Evolutionary conservation across 1,140 invertebrate genomes (phyloP).

Genomic region (Temnothorax nylanderi): DNA sequence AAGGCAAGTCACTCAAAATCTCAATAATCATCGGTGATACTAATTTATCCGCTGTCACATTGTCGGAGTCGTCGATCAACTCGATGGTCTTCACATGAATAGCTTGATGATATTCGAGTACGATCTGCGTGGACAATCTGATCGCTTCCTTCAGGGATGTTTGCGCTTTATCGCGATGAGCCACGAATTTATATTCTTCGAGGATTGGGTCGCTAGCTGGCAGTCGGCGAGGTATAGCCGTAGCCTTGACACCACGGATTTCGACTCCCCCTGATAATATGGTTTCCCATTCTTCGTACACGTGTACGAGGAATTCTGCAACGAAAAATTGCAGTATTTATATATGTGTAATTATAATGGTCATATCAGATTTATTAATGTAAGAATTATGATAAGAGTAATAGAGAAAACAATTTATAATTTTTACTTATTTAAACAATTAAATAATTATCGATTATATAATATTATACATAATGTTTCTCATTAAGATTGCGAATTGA

Average conservation of each 20-base stretch:
- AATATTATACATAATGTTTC: too few species aligned
- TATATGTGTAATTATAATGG: not conserved
- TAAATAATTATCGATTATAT: too few species aligned
- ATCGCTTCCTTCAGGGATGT: slow-evolving; percentile 84
- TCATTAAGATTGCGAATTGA: too few species aligned
- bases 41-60: slow-evolving; percentile 81
- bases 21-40: slow-evolving; percentile 86
- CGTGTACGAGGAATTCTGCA: slow-evolving; percentile 84
- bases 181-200: slow-evolving; percentile 91
- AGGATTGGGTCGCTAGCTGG: slow-evolving; percentile 89
- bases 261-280: slow-evolving; percentile 92
- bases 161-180: slow-evolving; percentile 76
- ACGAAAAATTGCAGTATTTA: slow-evolving; percentile 19
- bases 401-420: not conserved
- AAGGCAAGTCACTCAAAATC: slow-evolving; percentile 87
- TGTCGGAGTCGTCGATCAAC: slow-evolving; percentile 86
- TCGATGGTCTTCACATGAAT: slow-evolving; percentile 92
- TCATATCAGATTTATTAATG: not conserved
- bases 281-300: slow-evolving; percentile 83
- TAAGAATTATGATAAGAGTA: not conserved
- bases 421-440: not conserved
- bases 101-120: slow-evolving; percentile 91
- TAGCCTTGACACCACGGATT: slow-evolving; percentile 93
- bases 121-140: slow-evolving; percentile 89
- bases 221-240: slow-evolving; percentile 90